Percentiles rank a stretch among this genome's conserved stretches.
Evolutionary conservation across 2,113 vertebrate species (phyloP).

Genomic region (Prietella phreatophila): DNA sequence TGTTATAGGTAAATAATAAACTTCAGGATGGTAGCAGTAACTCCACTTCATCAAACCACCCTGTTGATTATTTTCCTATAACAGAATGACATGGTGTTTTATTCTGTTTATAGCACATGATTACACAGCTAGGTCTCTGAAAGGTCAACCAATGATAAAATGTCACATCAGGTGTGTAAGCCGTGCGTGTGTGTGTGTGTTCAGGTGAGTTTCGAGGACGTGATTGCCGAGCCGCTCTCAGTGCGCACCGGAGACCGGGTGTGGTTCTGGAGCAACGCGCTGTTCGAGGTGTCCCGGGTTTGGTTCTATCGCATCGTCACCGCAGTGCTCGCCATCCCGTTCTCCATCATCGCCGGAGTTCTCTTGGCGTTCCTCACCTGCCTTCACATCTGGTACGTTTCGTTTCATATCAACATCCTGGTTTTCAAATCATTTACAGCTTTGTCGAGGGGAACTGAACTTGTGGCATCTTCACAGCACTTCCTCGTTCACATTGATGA

Average conservation of each 20-base stretch:
- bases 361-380: conserved; percentile 73
- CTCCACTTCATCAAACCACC: neutral
- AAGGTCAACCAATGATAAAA: neutral
- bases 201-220: conserved; percentile 76
- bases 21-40: neutral
- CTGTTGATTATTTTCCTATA: neutral
- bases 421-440: neutral
- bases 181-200: neutral
- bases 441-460: neutral
- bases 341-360: conserved; percentile 68
- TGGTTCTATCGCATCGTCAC: conserved; percentile 74
- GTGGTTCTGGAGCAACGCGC: conserved; percentile 77
- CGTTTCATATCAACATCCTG: neutral
- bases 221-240: conserved; percentile 73
- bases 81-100: neutral
- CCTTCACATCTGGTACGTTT: conserved; percentile 72
- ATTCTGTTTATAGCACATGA: neutral
- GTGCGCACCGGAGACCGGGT: conserved; percentile 74
- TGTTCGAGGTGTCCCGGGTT: conserved; percentile 73
- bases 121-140: neutral
- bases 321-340: conserved; percentile 66
- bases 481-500: neutral
- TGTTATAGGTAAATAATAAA: neutral
- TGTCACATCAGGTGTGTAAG: conserved; percentile 17
- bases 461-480: neutral